phyloP scores from a whole-genome alignment of 1,140 invertebrate species.

The Drosophila tsacasi region DNA sequence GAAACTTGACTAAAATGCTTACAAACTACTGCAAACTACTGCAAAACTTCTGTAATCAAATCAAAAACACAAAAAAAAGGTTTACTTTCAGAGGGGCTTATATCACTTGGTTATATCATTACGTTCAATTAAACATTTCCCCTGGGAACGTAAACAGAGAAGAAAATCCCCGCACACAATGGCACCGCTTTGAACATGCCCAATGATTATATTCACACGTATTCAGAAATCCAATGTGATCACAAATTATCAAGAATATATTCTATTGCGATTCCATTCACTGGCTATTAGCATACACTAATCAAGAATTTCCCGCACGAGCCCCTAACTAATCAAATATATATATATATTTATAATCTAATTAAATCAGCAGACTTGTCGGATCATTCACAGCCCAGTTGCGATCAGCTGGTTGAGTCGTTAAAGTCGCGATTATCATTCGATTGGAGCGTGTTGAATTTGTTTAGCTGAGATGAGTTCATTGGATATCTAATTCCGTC shows the following conservation, averaged over 20 bases:
- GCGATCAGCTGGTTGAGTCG: slow-evolving; percentile 26
- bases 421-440: slow-evolving; percentile 27
- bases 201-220: slow-evolving; percentile 16
- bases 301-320: slow-evolving; percentile 33
- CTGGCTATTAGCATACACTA: slow-evolving; percentile 25
- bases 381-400: slow-evolving; percentile 18
- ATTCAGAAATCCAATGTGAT: background rate
- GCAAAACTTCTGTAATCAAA: slow-evolving; percentile 1
- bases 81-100: slow-evolving; percentile 13
- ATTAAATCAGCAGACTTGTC: slow-evolving; percentile 28
- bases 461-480: slow-evolving; percentile 33
- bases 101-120: slow-evolving; percentile 29
- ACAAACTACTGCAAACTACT: background rate
- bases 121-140: slow-evolving; percentile 4
- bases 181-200: background rate
- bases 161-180: slow-evolving; percentile 10
- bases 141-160: slow-evolving; percentile 13
- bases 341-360: slow-evolving; percentile 12
- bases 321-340: slow-evolving; percentile 19
- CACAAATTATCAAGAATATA: slow-evolving; percentile 1
- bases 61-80: background rate
- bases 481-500: slow-evolving; percentile 7
- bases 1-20: background rate
- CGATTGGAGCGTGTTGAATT: slow-evolving; percentile 21
- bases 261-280: slow-evolving; percentile 22